phyloP scores from a whole-genome alignment of 2,888 invertebrate species.

The Lydus trimaculatus region DNA sequence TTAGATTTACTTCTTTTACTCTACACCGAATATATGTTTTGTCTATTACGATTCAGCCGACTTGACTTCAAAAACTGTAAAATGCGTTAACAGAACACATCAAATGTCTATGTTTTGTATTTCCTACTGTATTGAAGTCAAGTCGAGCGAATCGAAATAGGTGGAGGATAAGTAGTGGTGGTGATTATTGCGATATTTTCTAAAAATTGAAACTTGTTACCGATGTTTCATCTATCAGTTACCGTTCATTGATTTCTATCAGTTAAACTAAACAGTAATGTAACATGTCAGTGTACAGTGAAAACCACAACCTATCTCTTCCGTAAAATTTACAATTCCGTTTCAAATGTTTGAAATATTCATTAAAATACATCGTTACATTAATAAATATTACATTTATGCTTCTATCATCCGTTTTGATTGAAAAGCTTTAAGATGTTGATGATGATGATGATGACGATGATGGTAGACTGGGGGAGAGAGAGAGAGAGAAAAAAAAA shows the following conservation, averaged over 20 bases:
- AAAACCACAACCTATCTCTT: neutral
- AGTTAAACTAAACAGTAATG: neutral
- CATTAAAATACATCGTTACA: neutral
- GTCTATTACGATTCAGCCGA: too few relatives aligned
- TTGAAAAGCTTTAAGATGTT: neutral
- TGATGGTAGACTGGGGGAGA: too few relatives aligned
- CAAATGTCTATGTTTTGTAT: too few relatives aligned
- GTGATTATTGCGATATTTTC: neutral
- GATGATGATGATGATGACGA: neutral
- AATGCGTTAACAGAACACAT: too few relatives aligned
- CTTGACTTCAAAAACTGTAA: too few relatives aligned
- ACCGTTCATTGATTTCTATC: neutral
- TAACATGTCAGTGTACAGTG: constrained; percentile 1
- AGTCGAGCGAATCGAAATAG: too few relatives aligned
- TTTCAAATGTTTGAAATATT: neutral
- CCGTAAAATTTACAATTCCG: constrained; percentile 1
- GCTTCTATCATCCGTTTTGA: neutral
- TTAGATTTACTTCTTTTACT: too few relatives aligned
- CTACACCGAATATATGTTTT: too few relatives aligned
- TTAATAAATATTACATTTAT: neutral
- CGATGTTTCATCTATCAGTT: neutral
- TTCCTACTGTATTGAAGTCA: too few relatives aligned
- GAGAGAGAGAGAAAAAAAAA: neutral
- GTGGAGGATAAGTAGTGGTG: too few relatives aligned
- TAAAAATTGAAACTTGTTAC: neutral